A percentile compares a stretch with the other conserved stretches of the same genome.
These are phyloP conservation scores for Heptranchias perlo DNA, from an alignment of 2,113 vertebrate genomes.

Conservation along the genomic window DNA sequence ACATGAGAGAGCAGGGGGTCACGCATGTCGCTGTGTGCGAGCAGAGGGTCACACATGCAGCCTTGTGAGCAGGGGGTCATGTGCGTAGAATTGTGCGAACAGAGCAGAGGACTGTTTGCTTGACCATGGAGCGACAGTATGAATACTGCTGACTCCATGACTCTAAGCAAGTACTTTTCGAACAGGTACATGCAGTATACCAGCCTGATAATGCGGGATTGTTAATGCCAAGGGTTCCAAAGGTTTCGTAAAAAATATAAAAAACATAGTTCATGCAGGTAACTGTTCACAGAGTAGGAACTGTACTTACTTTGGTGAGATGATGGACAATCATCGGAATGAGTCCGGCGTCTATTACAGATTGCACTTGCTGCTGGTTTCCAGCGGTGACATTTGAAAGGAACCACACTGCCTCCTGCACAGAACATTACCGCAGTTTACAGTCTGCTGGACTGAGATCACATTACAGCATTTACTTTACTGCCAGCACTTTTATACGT, in stretches of 20 bases:
- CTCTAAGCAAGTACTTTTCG: background rate
- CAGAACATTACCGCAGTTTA: constrained; percentile 39
- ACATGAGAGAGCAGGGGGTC: too few species aligned
- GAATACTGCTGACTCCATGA: background rate
- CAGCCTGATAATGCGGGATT: background rate
- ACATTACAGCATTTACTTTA: background rate
- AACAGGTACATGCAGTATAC: background rate
- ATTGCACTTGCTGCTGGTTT: constrained; percentile 98
- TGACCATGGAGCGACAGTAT: background rate
- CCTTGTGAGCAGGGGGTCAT: background rate
- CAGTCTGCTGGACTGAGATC: background rate
- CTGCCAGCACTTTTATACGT: background rate
- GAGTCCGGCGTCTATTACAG: constrained; percentile 93
- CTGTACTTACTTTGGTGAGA: constrained; percentile 82
- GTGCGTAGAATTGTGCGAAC: background rate
- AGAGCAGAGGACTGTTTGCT: background rate
- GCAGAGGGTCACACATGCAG: too few species aligned
- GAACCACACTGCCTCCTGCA: constrained; percentile 98
- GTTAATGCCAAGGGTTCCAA: background rate
- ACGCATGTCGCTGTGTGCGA: too few species aligned
- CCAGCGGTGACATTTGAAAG: constrained; percentile 98
- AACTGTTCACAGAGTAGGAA: background rate
- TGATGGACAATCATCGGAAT: constrained; percentile 99
- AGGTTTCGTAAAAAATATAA: background rate
- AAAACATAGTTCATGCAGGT: background rate